Percentiles rank a stretch among this genome's conserved stretches.
Evolutionary conservation across 2,888 invertebrate genomes (phyloP).

Genomic region (Clusia tigrina): DNA sequence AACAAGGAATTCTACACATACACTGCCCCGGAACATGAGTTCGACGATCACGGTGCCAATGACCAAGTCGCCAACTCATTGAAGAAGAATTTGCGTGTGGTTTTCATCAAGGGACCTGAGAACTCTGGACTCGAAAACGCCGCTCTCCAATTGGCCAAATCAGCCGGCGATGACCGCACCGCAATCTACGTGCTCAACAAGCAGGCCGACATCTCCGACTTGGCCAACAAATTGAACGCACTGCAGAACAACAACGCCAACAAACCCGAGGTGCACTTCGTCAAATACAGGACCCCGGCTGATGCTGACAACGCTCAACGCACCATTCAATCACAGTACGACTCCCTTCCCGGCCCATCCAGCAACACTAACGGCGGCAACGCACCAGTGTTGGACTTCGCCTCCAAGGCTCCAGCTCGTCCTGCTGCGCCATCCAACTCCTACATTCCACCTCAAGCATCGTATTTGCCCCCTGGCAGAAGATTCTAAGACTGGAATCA

Average conservation of each 20-base stretch:
- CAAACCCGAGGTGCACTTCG: conserved; percentile 58
- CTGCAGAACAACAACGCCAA: conserved; percentile 41
- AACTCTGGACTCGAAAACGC: conserved; percentile 53
- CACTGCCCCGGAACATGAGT: conserved; percentile 57
- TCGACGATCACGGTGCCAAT: conserved; percentile 40
- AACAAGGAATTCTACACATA: conserved; percentile 54
- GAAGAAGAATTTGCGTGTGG: conserved; percentile 54
- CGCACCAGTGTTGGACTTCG: conserved; percentile 27
- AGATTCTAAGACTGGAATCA: conserved; percentile 34
- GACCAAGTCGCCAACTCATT: conserved; percentile 43
- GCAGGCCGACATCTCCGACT: conserved; percentile 51
- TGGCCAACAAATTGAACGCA: conserved; percentile 49
- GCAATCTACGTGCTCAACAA: conserved; percentile 57
- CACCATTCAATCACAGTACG: conserved; percentile 56
- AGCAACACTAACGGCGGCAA: conserved; percentile 46
- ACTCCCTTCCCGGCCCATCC: conserved; percentile 48
- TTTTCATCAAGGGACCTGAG: conserved; percentile 62
- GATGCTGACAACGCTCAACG: conserved; percentile 59
- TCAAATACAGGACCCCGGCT: conserved; percentile 57
- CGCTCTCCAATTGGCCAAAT: conserved; percentile 52
- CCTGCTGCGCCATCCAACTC: conserved; percentile 25
- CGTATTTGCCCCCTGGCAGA: conserved; percentile 43
- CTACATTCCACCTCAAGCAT: conserved; percentile 34
- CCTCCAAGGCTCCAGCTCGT: conserved; percentile 8
- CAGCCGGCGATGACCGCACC: conserved; percentile 54